A percentile compares a stretch with the other conserved stretches of the same genome.
These are phyloP conservation scores for Ceratotherium simum DNA, from an alignment of 2,113 vertebrate genomes.

Conservation along the genomic window DNA sequence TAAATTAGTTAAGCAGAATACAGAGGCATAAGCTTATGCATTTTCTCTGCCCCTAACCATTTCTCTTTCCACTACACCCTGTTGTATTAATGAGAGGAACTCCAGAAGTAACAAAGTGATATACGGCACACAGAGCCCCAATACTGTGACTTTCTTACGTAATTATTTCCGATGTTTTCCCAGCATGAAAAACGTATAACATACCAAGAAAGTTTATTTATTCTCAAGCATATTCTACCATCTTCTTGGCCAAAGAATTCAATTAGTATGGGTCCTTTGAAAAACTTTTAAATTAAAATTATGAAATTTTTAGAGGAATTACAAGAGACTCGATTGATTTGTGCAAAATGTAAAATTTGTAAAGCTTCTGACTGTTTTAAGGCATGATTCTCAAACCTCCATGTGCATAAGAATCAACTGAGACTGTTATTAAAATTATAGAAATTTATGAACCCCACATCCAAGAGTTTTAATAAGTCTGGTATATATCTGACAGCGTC, in stretches of 20 bases:
- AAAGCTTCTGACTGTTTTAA: not conserved
- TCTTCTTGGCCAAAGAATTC: not conserved
- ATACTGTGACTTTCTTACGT: not conserved
- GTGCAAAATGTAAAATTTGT: not conserved
- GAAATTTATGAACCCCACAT: not conserved
- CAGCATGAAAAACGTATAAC: not conserved
- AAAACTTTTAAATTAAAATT: not conserved
- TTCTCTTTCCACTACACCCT: not conserved
- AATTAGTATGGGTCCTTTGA: not conserved
- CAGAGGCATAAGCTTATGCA: fast-evolving
- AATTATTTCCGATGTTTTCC: not conserved
- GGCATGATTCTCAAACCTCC: not conserved
- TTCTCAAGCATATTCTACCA: not conserved
- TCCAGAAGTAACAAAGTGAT: not conserved
- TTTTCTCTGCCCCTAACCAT: not conserved
- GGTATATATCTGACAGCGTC: not conserved
- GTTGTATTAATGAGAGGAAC: not conserved
- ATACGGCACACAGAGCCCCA: not conserved
- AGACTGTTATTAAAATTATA: not conserved
- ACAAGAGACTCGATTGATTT: not conserved
- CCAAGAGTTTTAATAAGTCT: not conserved
- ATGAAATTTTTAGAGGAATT: not conserved
- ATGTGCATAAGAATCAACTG: not conserved
- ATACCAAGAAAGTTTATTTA: not conserved
- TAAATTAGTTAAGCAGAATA: not conserved